Percentiles rank a stretch among this genome's conserved stretches.
Conservation (phyloP, 35 echinoderm and acorn worm genomes). For the Acanthaster planci region DNA sequence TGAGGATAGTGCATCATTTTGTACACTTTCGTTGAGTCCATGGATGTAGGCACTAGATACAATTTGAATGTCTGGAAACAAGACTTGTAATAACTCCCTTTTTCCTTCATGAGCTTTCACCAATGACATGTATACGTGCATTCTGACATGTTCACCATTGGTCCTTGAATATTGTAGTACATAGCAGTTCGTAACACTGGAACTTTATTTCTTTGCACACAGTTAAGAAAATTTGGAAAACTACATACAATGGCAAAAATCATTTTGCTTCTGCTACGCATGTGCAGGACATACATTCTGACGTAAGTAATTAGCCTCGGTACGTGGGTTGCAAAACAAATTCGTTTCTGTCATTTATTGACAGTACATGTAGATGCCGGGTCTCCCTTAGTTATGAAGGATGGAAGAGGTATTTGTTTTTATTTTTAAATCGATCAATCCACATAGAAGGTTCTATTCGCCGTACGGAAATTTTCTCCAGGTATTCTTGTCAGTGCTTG, state of each 20-base stretch:
- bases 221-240: conserved; percentile 36
- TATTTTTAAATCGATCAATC: neutral
- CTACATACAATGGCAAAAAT: conserved; percentile 46
- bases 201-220: neutral
- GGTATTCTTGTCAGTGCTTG: neutral
- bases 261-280: conserved; percentile 38
- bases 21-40: too few relatives aligned
- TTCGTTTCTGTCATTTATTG: neutral
- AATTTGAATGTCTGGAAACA: too few relatives aligned
- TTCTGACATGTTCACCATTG: too few relatives aligned
- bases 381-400: neutral
- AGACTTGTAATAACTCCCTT: too few relatives aligned
- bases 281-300: conserved; percentile 53
- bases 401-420: neutral
- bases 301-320: conserved; percentile 32
- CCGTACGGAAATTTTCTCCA: neutral
- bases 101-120: too few relatives aligned
- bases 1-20: too few relatives aligned
- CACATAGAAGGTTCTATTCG: neutral
- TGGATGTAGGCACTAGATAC: too few relatives aligned
- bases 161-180: too few relatives aligned
- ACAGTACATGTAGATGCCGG: neutral
- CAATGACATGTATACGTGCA: too few relatives aligned
- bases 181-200: neutral
- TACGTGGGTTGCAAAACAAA: too few relatives aligned